Evolutionary conservation across 2,113 vertebrate genomes (phyloP).

Genomic region (Gallinago jamesoni): DNA sequence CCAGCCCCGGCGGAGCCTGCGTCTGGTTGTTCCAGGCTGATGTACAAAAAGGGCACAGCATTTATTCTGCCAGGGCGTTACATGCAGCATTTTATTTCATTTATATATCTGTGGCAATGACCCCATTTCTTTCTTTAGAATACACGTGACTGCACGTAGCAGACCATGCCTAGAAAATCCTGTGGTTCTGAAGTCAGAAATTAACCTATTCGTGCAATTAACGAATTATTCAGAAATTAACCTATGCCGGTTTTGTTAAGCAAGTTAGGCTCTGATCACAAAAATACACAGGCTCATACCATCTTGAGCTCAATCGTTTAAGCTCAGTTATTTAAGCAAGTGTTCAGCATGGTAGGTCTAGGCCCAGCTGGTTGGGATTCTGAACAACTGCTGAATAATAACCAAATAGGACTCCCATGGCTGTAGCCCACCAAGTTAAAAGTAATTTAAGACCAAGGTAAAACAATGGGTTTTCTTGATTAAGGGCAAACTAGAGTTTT

Average conservation of each 20-base stretch:
- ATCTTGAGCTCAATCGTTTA: neutral
- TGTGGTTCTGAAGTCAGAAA: neutral
- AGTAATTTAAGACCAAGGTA: neutral
- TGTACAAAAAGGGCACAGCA: neutral
- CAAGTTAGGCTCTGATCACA: neutral
- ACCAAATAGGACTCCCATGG: neutral
- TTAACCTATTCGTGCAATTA: neutral
- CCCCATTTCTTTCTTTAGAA: neutral
- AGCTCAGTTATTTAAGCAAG: neutral
- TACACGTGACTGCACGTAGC: fast-evolving
- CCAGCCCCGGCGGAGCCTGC: neutral
- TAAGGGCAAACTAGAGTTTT: neutral
- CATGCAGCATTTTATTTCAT: neutral
- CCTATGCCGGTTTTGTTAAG: neutral
- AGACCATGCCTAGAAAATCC: neutral
- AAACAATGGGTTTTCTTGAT: neutral
- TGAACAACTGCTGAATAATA: neutral
- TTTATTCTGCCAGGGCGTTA: neutral
- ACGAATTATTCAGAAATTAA: neutral
- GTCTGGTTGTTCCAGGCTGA: neutral
- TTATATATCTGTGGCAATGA: fast-evolving
- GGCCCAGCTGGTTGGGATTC: neutral
- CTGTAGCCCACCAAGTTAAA: neutral
- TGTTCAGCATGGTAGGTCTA: neutral
- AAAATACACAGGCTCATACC: neutral